Base-by-base conservation (phyloP, 2,113 vertebrate species). In the Rynchops niger region DNA sequence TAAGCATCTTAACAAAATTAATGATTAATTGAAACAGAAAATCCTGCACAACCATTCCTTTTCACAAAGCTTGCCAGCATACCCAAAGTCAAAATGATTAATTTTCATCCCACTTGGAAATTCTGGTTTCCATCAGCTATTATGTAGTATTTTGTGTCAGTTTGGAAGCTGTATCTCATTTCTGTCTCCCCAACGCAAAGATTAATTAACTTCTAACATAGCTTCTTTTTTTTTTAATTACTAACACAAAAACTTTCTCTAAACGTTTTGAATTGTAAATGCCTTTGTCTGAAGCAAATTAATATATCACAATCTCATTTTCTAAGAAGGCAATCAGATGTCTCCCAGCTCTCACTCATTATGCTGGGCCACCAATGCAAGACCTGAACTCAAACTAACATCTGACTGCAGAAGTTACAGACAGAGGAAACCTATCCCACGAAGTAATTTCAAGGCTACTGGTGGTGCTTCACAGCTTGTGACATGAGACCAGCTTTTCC, bases 31-130 rank as follows among this genome's bases (percentile, higher is more conserved):
- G 70, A 86, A 90, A 86, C 5, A 50, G 80, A 96, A 96, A 95
- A 66, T 49, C 52, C 29, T 6, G 9, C 18, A 83, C 47, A 38
- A 86, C 6, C 29, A 82, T 43, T 82, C 45, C 20, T 67, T 74
- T 49, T 30, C 11, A 50, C 25, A 63, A 86, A 29, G 26, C 49
- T 45, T 88, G 69, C 47, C 49, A 81, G 49, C 36, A 72, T 38
- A 65, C 5, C 71, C 19, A 50, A 95, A 82, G 72, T 67, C 40
- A 78, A 95, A 71, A 65, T 65, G 6, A 72, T 82, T 85, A 29
- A 73, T 66, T 93, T 85, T 71, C 55, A 94, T 52, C 52, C 61
- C 63, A 91, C 40, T 29, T 70, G 61, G 62, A 94, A 96, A 93
- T 86, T 88, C 72, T 86, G 38, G 20, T 92, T 94, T 89, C 85